A percentile compares a stretch with the other conserved stretches of the same genome.
Evolutionary conservation across 2,888 invertebrate genomes (phyloP).

Genomic region (Priocnemis perturbator): DNA sequence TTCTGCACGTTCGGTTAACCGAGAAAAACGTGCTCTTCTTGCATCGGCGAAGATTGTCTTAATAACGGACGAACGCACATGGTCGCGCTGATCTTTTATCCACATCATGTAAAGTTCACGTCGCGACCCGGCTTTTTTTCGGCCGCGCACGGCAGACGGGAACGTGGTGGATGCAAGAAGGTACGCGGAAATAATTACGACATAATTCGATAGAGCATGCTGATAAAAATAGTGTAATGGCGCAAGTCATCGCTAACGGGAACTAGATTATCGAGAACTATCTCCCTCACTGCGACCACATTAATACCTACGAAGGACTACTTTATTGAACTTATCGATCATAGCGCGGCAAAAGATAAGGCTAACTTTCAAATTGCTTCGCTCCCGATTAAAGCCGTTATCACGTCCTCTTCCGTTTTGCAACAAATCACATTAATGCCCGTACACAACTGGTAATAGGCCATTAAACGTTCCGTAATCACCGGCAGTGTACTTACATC

Average conservation of each 20-base stretch:
- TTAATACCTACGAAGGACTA: slow-evolving; percentile 41
- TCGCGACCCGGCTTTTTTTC: slow-evolving; percentile 13
- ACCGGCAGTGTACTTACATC: slow-evolving; percentile 16
- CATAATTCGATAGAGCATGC: slow-evolving; percentile 48
- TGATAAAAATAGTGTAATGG: slow-evolving; percentile 51
- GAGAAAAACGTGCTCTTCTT: background rate
- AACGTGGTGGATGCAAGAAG: slow-evolving; percentile 15
- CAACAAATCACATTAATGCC: slow-evolving; percentile 23
- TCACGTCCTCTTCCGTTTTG: slow-evolving; percentile 8
- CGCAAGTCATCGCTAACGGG: slow-evolving; percentile 59
- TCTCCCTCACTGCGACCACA: slow-evolving; percentile 22
- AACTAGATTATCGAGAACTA: slow-evolving; percentile 44
- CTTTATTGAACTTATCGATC: slow-evolving; percentile 31
- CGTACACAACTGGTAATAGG: slow-evolving; percentile 22
- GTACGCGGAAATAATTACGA: slow-evolving; percentile 56
- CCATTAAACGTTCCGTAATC: slow-evolving; percentile 35
- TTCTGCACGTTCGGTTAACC: no score
- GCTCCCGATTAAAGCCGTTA: slow-evolving; percentile 18
- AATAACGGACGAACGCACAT: background rate
- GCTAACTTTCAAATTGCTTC: slow-evolving; percentile 33
- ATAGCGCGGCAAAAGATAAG: slow-evolving; percentile 17
- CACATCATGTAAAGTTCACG: background rate
- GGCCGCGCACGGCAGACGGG: background rate
- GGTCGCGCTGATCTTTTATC: no score
- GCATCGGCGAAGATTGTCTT: slow-evolving; percentile 1